Base-by-base conservation (phyloP, 2,797 vertebrate genomes). In the Iguana delicatissima region DNA sequence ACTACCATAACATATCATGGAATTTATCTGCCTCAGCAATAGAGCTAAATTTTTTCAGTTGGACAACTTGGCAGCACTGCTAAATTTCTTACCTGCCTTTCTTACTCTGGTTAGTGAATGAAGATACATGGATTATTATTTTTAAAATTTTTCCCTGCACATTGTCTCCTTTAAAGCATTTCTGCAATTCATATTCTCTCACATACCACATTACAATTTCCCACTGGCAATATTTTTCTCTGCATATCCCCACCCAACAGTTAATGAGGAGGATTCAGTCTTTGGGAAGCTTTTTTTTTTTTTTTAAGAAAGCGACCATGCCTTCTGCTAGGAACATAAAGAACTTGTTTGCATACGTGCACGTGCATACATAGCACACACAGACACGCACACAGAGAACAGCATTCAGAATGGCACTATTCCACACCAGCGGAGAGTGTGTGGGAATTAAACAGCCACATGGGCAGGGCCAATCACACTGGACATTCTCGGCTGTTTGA, bases 141-240 rank as follows among this genome's bases (percentile, higher is more conserved):
- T 24, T 46, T 72, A 22, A 62, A 59, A 22, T 29, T 72, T 18
- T 62, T 72, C 3, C 22, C 18, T 80, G 29, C 13, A 14, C 73
- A 22, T 6, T 26, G 57, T 73, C 88, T 77, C 84, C 38, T 46
- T 93, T 52, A 62, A 88, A 88, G n/a, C 73, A 89, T 62, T 85
- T 92, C 88, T 93, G 84, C 83, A 91, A 91, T 62, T 87, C 86
- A 83, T 29, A 29, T 76, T 46, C 3, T 90, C 91, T 92, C 93
- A 87, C 67, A 89, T 26, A 79, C 35, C 91, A 90, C 69, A 52
- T 84, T 83, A 92, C 46, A 32, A 89, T 88, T 12, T 93, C 29
- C 2, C 14, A 24, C 89, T 81, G 62, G 72, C 91, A 90, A 32
- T 82, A 82, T n/a, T 90, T 18, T 42, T 42, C 6, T 89, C 93